Conservation (phyloP, 2,797 vertebrate genomes). For the Amazona finschi region DNA sequence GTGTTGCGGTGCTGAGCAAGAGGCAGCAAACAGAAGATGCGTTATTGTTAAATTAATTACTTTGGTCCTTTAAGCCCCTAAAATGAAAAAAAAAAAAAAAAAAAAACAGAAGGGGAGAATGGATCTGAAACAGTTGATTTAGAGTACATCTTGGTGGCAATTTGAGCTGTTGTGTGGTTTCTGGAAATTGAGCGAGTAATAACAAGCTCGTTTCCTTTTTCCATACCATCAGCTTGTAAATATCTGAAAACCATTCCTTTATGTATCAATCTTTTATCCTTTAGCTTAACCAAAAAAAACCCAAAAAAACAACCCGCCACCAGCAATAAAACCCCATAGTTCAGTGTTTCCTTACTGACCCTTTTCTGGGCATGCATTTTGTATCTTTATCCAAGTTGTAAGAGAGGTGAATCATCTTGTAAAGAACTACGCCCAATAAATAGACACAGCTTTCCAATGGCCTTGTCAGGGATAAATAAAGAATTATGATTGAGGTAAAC, state of each 20-base stretch:
- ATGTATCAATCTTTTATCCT: neutral
- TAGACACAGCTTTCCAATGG: neutral
- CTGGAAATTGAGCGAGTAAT: neutral
- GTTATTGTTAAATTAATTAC: neutral
- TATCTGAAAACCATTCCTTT: neutral
- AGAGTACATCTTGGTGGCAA: neutral
- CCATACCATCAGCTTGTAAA: neutral
- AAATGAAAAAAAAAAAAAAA: neutral
- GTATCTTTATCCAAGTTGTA: neutral
- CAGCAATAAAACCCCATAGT: neutral
- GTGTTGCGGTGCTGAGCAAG: neutral
- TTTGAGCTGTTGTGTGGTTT: neutral
- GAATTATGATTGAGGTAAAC: neutral
- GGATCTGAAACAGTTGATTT: neutral
- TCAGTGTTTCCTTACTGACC: neutral
- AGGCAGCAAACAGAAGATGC: neutral
- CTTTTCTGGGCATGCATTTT: neutral
- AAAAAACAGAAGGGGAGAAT: neutral
- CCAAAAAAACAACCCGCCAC: neutral
- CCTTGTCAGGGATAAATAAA: neutral
- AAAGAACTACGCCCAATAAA: neutral
- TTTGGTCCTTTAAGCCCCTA: neutral
- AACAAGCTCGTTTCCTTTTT: neutral
- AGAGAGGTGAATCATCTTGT: neutral
- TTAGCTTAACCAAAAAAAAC: neutral